These are phyloP conservation scores for Valencia hispanica DNA, from an alignment of 2,797 vertebrate species.

Conservation along the genomic window DNA sequence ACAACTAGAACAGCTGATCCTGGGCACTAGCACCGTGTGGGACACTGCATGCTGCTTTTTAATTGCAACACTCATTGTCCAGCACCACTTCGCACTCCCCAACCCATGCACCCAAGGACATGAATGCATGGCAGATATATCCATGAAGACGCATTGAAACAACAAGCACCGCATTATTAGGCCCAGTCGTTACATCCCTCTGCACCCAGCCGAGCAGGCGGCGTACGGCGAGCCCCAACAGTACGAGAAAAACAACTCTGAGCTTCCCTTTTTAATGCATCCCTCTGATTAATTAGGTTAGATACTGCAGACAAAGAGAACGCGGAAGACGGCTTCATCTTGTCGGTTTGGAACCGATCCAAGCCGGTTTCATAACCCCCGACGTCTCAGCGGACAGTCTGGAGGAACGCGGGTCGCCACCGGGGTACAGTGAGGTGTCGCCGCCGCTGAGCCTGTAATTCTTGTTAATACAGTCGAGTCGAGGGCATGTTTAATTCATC, in stretches of 20 bases:
- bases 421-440: not conserved
- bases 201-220: conserved; percentile 31
- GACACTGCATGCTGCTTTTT: conserved; percentile 71
- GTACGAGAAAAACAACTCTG: conserved; percentile 37
- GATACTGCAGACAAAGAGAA: conserved; percentile 54
- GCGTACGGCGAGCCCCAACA: conserved; percentile 36
- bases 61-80: conserved; percentile 64
- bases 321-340: conserved; percentile 33
- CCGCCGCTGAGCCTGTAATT: not conserved
- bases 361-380: not conserved
- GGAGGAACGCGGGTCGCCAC: not conserved
- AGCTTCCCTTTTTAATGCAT: conserved; percentile 39
- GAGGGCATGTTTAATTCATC: conserved; percentile 22
- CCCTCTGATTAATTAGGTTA: conserved; percentile 55
- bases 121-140: conserved; percentile 35
- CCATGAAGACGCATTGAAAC: conserved; percentile 25
- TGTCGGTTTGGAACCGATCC: not conserved
- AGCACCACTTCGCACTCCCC: conserved; percentile 14
- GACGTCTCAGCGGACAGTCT: conserved; percentile 3
- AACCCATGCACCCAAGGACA: conserved; percentile 56
- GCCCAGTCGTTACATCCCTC: conserved; percentile 34
- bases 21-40: conserved; percentile 69
- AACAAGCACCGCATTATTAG: conserved; percentile 23
- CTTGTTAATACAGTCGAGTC: conserved; percentile 11
- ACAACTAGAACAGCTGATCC: conserved; percentile 88